Conservation (phyloP, 2,888 invertebrate species). For the Acanthosepion lycidas region DNA sequence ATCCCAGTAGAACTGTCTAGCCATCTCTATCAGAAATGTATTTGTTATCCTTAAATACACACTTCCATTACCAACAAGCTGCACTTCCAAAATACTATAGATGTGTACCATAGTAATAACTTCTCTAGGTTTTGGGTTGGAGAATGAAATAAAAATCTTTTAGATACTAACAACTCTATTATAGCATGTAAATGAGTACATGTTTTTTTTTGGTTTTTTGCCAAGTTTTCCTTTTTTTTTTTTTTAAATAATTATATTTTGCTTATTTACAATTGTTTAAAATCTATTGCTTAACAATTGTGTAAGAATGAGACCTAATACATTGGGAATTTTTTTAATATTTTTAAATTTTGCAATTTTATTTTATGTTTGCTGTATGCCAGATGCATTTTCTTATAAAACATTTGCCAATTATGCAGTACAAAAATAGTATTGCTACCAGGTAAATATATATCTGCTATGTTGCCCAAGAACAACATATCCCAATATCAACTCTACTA, state of each 20-base stretch:
- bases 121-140: not conserved
- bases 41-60: not conserved
- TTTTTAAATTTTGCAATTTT: not conserved
- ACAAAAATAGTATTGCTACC: not conserved
- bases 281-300: not conserved
- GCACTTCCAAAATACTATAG: no score
- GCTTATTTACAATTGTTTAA: not conserved
- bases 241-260: no score
- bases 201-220: no score
- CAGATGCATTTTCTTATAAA: not conserved
- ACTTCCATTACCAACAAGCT: not conserved
- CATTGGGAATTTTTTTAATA: not conserved
- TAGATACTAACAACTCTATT: not conserved
- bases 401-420: conserved; percentile 4
- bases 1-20: no score
- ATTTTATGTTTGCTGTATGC: not conserved
- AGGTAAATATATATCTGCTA: conserved; percentile 16
- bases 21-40: not conserved
- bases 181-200: no score
- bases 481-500: not conserved
- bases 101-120: not conserved
- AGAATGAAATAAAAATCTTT: not conserved
- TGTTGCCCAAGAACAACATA: not conserved
- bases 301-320: no score
- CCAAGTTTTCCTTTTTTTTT: no score